phyloP scores from a whole-genome alignment of 2,797 vertebrate species.

The Gadopsis marmoratus region DNA sequence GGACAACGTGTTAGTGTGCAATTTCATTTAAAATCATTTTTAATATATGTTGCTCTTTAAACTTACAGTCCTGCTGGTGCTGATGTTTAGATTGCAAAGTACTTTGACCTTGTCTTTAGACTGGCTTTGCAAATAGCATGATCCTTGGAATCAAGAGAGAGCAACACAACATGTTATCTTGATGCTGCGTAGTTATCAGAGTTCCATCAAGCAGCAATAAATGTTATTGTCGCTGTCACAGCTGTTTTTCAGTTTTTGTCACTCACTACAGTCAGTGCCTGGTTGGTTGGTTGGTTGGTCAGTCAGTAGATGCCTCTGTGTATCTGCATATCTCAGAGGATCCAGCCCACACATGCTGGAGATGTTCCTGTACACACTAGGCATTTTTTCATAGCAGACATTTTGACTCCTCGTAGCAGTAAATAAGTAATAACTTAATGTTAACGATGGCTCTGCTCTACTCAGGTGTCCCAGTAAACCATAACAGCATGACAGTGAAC shows the following conservation, averaged over 20 bases:
- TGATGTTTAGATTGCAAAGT: slow-evolving; percentile 45
- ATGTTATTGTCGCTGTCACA: too few species aligned
- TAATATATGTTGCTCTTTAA: neutral
- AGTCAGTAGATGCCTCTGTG: neutral
- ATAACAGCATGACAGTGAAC: too few species aligned
- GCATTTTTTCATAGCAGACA: neutral
- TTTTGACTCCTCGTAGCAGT: too few species aligned
- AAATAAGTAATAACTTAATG: neutral
- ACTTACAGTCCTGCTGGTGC: neutral
- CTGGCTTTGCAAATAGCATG: slow-evolving; percentile 51
- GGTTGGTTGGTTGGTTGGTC: neutral
- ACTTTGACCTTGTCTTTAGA: slow-evolving; percentile 64
- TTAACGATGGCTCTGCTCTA: neutral
- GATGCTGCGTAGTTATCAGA: slow-evolving; percentile 41
- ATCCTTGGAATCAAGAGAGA: slow-evolving; percentile 58
- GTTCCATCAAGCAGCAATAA: slow-evolving; percentile 20
- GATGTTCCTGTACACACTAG: neutral
- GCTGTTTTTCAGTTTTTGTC: neutral
- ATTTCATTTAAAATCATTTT: neutral
- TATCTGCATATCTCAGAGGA: neutral
- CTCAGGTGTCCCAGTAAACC: neutral
- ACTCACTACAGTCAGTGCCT: too few species aligned
- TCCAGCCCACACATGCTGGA: neutral
- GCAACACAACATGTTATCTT: slow-evolving; percentile 38
- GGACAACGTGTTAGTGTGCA: neutral